A percentile compares a stretch with the other conserved stretches of the same genome.
Conservation (phyloP, 2,888 invertebrate species). For the Monopis laevigella region DNA sequence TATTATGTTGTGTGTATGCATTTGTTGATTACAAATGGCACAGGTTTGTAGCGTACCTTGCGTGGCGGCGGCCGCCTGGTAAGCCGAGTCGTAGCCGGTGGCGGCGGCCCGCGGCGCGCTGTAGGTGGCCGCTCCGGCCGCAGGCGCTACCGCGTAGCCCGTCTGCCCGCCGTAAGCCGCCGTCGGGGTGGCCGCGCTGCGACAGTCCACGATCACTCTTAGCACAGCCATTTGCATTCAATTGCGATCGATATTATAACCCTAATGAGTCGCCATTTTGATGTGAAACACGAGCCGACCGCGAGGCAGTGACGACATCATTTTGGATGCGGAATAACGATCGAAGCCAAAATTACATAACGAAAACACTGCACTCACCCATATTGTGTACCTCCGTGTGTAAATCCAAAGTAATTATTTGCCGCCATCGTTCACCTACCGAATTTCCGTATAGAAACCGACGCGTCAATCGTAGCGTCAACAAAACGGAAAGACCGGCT, state of each 20-base stretch:
- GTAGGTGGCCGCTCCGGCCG: constrained; percentile 85
- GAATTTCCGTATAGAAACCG: constrained; percentile 54
- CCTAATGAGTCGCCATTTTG: constrained; percentile 59
- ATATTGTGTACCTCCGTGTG: constrained; percentile 92
- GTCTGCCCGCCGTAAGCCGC: constrained; percentile 87
- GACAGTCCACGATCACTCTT: constrained; percentile 27
- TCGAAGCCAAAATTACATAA: constrained; percentile 4
- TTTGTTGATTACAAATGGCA: neutral
- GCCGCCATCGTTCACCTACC: constrained; percentile 76
- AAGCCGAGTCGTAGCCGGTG: constrained; percentile 84
- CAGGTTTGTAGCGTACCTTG: constrained; percentile 66
- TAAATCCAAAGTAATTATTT: constrained; percentile 96
- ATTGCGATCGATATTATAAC: constrained; percentile 2
- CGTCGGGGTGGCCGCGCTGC: constrained; percentile 76
- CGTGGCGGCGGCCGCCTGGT: constrained; percentile 82
- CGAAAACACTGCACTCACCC: constrained; percentile 69
- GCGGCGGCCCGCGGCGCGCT: constrained; percentile 83
- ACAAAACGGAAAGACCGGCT: constrained; percentile 55
- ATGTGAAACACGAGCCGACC: constrained; percentile 35
- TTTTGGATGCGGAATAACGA: neutral
- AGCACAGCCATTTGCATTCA: constrained; percentile 27
- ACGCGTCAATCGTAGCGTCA: constrained; percentile 54
- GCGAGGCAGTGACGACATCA: neutral
- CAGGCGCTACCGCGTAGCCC: constrained; percentile 84
- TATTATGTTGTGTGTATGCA: neutral